Evolutionary conservation across 2,888 invertebrate species (phyloP).

Genomic region (Troides helena): DNA sequence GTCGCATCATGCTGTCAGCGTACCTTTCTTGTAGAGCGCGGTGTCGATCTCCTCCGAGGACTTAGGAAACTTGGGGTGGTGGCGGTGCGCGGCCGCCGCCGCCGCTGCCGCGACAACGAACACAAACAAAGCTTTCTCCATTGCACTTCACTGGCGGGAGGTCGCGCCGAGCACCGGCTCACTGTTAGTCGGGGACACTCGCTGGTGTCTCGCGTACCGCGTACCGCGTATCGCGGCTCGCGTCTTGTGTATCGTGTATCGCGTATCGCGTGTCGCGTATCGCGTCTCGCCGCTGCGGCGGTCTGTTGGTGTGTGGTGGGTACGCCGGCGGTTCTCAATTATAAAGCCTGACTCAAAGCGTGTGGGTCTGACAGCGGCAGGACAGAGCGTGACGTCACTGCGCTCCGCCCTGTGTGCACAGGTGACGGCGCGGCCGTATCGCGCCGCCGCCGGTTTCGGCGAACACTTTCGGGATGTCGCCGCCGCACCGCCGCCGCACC

Average conservation of each 20-base stretch:
- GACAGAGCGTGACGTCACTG: conserved; percentile 49
- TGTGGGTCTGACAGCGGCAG: conserved; percentile 41
- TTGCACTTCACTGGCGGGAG: conserved; percentile 44
- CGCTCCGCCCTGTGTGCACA: conserved; percentile 42
- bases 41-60: conserved; percentile 42
- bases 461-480: conserved; percentile 27
- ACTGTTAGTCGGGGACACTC: no score
- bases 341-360: conserved; percentile 64
- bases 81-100: conserved; percentile 50
- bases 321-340: conserved; percentile 53
- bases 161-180: no score
- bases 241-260: no score
- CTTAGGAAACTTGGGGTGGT: conserved; percentile 63
- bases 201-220: no score
- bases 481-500: background rate
- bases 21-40: conserved; percentile 51
- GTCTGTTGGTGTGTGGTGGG: conserved; percentile 59
- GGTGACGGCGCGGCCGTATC: conserved; percentile 41
- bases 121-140: conserved; percentile 61
- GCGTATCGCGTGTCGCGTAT: no score
- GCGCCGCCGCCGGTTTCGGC: conserved; percentile 16
- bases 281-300: conserved; percentile 60
- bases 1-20: conserved; percentile 39
- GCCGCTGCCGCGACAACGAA: conserved; percentile 50
- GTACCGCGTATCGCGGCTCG: no score